Evolutionary conservation across 2,113 vertebrate genomes (phyloP), one percentile per base, ranked within the genome.

Genomic region (Prinia subflava): DNA sequence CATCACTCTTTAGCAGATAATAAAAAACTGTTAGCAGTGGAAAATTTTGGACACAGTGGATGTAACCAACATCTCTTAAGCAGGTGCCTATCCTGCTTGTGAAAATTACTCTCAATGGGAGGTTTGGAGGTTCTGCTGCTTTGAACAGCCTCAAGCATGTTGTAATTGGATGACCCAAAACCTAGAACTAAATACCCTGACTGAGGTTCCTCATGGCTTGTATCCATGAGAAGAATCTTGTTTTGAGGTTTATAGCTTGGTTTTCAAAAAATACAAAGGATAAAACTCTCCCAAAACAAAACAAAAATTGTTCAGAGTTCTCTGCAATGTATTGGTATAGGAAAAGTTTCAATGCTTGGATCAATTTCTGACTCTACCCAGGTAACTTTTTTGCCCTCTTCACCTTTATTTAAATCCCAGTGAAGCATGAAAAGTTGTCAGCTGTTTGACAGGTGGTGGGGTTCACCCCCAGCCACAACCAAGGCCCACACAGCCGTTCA

Each of bases 1-100:
- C 94, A 93, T 35, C 42, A 87, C 60, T 94, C 83, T 75, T 95
- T 95, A 90, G 92, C 92, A 96, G 70, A 50, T 75, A 92, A 87
- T 73, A 89, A 83, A 92, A 87, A 78, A 80, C 55, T 9, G 24
- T 92, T 96, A 97, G 73, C 82, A 75, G 52, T 47, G 46, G 52
- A 88, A 94, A 92, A 94, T 87, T 96, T 89, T 95, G 57, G 39
- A 91, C 50, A 57, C 7, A 6, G 35, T 76, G 80, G 49, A 90
- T 77, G 23, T 75, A 12, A 92, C 23, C 11, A 68, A 16, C 24
- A 11, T 74, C 56, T 89, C 79, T 85, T 65, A 90, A 89, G 39
- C 42, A 84, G 82, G 67, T 82, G 63, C 69, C 44, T 31, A 41
- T 37, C 22, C 30, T 25, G 76, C 50, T 77, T 83, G 22, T 71